Base-by-base conservation (phyloP, 2,888 invertebrate genomes). In the Acholoe squamosa region DNA sequence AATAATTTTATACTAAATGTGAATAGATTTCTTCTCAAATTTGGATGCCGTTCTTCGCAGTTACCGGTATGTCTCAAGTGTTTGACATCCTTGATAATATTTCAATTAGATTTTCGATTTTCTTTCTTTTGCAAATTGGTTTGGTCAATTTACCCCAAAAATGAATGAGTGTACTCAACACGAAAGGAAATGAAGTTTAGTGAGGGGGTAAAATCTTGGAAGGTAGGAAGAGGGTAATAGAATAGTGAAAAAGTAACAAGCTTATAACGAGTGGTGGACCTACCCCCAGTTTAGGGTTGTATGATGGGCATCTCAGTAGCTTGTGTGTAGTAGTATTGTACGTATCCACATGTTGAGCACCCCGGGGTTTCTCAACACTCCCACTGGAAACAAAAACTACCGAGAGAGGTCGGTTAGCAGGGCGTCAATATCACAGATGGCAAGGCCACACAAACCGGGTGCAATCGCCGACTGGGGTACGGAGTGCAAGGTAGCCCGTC, bases 301-400 rank as follows among this genome's bases (percentile, higher is more conserved):
- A 71, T 71, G 71, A 31, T 71, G 71, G 71, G 80, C 80, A 33
- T 43, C 86, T 86, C 56, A 25, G 12, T 3, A 54, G 25, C 86
- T 86, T 54, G 86, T 86, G 86, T 54, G 28, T 86, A 86, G 86
- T 28, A 84, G 52, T 86, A 54, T 86, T 86, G 86, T 86, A 52
- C 86, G 86, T 86, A 54, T 86, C 86, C 86, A 86, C 86, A 54
- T 33, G 86, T 16, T 43, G 86, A 43, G n/a, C 16, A 16, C 16
- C 80, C 33, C 80, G 28, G 76, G 31, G 31, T 31, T 31, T n/a
- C 43, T 84, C 52, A n/a, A 52, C 84, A 43, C 28, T n/a, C 7
- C 12, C 52, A 52, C 86, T 86, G 86, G 86, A 86, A 86, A 52
- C 86, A 86, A 86, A 80, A 86, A 86, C 86, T 86, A 86, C 54